Evolutionary conservation across 2,797 vertebrate genomes (phyloP), one percentile per base, ranked within the genome.

Genomic region (Heliangelus exortis): DNA sequence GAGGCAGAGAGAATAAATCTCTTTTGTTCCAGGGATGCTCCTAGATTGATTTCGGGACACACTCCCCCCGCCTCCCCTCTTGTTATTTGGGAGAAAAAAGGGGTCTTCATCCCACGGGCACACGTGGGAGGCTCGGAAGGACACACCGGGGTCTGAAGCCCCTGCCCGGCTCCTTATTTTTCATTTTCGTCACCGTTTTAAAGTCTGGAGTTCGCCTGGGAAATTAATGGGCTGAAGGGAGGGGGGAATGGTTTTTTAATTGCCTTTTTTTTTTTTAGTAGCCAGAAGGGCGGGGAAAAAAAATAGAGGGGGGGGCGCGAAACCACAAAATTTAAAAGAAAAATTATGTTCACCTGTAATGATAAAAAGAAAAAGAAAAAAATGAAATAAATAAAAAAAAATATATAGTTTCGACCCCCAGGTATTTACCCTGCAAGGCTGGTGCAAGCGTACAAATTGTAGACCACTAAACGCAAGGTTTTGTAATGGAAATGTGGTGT

Each of bases 221-320:
- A 94, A 95, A 97, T 94, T 51, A 92, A 95, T 89, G 89, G 34
- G 66, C 45, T 85, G 89, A 39, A 50, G 39, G 59, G 83, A 74
- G 34, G 36, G 48, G 45, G 31, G 3, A 23, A 36, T 2, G 17
- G 12, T 1, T n/a, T n/a, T 90, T 87, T 87, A 87, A 93, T 81
- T 78, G 88, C 0, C 16, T 28, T 43, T 53, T 57, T 23, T 12
- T 26, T 45, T 59, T 41, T 20, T 71, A 61, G 39, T 53, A 77
- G 57, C 31, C 47, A 77, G 78, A 86, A 84, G 51, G 66, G 66
- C 5, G 43, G 75, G 51, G 33, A 8, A 23, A 25, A 26, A 26
- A 53, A 53, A 53, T 50, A 51, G 48, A 33, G 29, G 57, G 66
- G 50, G 50, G 2, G 45, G 87, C 9, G 20, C 26, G 9, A 90